Conservation (phyloP, 2,797 vertebrate species). For the Cercopithecus hamlyni region DNA sequence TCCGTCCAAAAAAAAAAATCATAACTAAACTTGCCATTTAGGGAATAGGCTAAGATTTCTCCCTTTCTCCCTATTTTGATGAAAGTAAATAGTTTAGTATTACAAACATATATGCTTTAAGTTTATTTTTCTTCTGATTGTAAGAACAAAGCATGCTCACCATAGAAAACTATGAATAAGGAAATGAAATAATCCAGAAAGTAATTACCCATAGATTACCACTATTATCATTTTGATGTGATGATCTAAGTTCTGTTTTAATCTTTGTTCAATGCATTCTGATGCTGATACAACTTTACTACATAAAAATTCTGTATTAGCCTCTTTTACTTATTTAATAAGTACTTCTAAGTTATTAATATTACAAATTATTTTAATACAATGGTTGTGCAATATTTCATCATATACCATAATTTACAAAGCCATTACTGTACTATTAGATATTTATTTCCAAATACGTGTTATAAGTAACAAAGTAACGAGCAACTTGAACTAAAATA, state of each 20-base stretch:
- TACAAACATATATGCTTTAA: not conserved
- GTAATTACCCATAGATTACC: not conserved
- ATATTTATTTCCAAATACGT: not conserved
- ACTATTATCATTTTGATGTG: not conserved
- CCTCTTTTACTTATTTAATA: slow-evolving; percentile 2
- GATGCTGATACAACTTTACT: not conserved
- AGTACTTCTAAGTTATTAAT: not conserved
- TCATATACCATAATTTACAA: not conserved
- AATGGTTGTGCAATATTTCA: not conserved
- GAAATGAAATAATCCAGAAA: not conserved
- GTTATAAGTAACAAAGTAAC: not conserved
- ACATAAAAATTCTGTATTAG: not conserved
- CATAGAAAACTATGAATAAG: not conserved
- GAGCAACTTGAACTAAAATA: not conserved
- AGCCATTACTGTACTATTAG: not conserved
- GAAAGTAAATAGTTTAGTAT: not conserved
- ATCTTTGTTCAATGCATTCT: not conserved
- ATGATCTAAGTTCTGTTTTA: not conserved
- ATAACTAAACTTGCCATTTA: not conserved
- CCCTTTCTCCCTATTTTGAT: not conserved
- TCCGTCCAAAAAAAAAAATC: not conserved
- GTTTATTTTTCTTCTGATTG: not conserved
- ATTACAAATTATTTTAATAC: not conserved
- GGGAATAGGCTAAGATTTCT: not conserved
- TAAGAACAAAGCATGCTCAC: not conserved